These are phyloP conservation scores for Danio albolineatus DNA, from an alignment of 2,797 vertebrate genomes.

Conservation along the genomic window DNA sequence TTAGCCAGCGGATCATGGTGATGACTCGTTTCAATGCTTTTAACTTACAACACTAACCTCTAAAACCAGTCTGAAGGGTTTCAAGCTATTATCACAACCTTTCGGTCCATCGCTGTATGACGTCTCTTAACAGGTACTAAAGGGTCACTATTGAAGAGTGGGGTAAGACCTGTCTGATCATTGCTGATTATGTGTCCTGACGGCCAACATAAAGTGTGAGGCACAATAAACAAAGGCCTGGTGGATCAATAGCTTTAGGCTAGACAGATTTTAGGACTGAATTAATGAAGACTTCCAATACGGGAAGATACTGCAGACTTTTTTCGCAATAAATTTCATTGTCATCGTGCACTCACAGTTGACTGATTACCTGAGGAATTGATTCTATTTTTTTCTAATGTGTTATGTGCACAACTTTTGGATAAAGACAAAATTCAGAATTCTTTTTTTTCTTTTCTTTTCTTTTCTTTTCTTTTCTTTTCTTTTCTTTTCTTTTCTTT, in stretches of 20 bases:
- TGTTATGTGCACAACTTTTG: too few relatives aligned
- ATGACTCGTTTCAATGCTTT: constrained; percentile 49
- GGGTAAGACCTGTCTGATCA: constrained; percentile 28
- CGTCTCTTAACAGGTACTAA: constrained; percentile 24
- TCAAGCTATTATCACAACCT: constrained; percentile 38
- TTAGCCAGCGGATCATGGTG: constrained; percentile 44
- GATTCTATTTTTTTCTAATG: too few relatives aligned
- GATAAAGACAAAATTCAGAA: too few relatives aligned
- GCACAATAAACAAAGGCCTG: constrained; percentile 57
- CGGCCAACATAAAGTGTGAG: constrained; percentile 45
- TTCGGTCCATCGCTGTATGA: constrained; percentile 36
- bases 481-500: too few relatives aligned
- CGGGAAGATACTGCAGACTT: too few relatives aligned
- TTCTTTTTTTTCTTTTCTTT: too few relatives aligned
- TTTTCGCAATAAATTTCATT: too few relatives aligned
- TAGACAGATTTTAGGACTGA: constrained; percentile 54
- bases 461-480: too few relatives aligned
- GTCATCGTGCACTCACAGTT: too few relatives aligned
- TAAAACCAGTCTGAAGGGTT: constrained; percentile 43
- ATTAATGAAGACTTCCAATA: constrained; percentile 55
- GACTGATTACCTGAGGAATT: too few relatives aligned
- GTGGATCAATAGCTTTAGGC: constrained; percentile 60
- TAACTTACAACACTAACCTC: constrained; percentile 47
- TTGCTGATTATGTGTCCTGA: constrained; percentile 48
- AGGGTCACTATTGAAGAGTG: constrained; percentile 7